Evolutionary conservation across 2,113 vertebrate species (phyloP).

Genomic region (Ptilorrhoa leucosticta): DNA sequence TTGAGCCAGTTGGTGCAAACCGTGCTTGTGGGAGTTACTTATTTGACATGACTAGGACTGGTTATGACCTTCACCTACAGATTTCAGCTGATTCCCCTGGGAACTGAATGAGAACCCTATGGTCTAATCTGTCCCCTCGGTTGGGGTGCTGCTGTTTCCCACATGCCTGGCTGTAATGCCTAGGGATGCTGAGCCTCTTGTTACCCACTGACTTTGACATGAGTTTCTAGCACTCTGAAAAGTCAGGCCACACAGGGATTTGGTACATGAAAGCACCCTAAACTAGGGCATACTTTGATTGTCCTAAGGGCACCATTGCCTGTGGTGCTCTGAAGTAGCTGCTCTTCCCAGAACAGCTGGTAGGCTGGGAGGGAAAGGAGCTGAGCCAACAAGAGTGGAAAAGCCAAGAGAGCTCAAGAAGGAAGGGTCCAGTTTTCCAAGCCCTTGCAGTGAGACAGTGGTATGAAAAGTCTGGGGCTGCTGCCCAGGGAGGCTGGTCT

Average conservation of each 20-base stretch:
- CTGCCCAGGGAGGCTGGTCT: background rate
- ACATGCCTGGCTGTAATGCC: background rate
- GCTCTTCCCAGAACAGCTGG: background rate
- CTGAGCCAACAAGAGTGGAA: background rate
- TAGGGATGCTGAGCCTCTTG: background rate
- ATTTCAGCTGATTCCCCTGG: background rate
- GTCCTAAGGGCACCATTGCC: background rate
- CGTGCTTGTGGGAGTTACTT: background rate
- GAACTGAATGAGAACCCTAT: background rate
- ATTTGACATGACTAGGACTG: conserved; percentile 27
- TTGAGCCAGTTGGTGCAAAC: conserved; percentile 24
- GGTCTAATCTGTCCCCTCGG: background rate
- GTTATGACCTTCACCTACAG: background rate
- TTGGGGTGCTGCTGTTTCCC: background rate
- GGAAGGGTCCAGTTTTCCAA: background rate
- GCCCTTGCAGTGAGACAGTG: background rate
- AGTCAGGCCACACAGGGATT: background rate
- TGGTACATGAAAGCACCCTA: background rate
- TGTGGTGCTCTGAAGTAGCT: background rate
- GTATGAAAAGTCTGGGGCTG: background rate
- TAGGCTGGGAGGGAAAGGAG: background rate
- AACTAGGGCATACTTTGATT: background rate
- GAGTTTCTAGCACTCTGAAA: background rate
- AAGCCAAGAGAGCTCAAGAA: background rate
- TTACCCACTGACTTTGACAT: background rate